Evolutionary conservation across 2,888 invertebrate species (phyloP).

Genomic region (Agapostemon virescens): DNA sequence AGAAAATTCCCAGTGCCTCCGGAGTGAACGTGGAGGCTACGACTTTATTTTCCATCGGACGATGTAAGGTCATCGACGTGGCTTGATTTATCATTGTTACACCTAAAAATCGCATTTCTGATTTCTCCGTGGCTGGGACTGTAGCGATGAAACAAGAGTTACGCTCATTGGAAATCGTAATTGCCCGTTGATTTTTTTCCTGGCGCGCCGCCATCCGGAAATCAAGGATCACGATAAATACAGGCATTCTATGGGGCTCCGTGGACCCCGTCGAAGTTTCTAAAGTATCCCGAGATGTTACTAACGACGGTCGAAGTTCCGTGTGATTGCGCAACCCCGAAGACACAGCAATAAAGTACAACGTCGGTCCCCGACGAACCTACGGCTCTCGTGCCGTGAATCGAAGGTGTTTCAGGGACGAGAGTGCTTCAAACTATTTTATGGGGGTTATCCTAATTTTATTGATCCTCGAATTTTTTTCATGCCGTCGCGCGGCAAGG

Average conservation of each 20-base stretch:
- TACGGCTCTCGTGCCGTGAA: conserved; percentile 16
- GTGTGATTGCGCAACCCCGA: conserved; percentile 32
- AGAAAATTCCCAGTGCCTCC: not conserved
- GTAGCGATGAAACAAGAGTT: conserved; percentile 27
- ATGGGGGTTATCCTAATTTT: conserved; percentile 15
- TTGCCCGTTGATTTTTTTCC: conserved; percentile 17
- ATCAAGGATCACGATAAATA: conserved; percentile 55
- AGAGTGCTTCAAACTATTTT: not conserved
- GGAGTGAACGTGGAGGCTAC: accelerated
- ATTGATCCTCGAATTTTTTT: conserved; percentile 4
- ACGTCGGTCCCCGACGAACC: conserved; percentile 8
- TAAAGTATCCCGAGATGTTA: conserved; percentile 42
- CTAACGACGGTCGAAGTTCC: conserved; percentile 39
- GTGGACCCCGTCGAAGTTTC: conserved; percentile 36
- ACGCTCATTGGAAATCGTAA: conserved; percentile 28
- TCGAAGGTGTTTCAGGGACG: not conserved
- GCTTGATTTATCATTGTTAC: not conserved
- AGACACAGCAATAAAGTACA: conserved; percentile 32
- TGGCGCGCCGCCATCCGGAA: conserved; percentile 15
- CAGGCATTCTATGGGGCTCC: conserved; percentile 46
- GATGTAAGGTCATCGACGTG: not conserved
- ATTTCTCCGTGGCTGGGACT: not conserved
- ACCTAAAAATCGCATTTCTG: not conserved
- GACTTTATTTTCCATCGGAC: not conserved
- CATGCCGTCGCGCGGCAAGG: not conserved